phyloP scores from a whole-genome alignment of 2,888 invertebrate species.

The Lathronympha strigana region DNA sequence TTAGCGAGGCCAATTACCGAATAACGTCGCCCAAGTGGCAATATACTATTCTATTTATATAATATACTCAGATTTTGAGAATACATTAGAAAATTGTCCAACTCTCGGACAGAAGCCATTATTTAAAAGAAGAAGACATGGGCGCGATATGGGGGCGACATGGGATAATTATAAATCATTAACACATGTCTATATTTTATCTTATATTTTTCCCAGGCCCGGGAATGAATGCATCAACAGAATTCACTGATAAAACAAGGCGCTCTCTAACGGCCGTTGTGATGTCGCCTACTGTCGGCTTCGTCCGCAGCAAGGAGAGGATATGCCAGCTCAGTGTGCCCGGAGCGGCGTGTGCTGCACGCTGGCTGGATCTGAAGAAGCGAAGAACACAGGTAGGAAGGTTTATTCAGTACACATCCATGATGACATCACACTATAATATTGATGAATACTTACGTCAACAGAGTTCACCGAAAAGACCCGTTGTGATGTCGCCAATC shows the following conservation, averaged over 20 bases:
- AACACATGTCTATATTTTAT: not conserved
- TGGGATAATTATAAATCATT: no score
- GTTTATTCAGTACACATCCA: not conserved
- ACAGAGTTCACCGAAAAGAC: slow-evolving; percentile 66
- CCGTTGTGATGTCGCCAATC: slow-evolving; percentile 60
- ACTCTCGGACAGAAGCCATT: no score
- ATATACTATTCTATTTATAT: no score
- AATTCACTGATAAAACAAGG: slow-evolving; percentile 63
- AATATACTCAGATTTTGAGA: no score
- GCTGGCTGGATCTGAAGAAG: slow-evolving; percentile 59
- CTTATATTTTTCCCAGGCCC: slow-evolving; percentile 58
- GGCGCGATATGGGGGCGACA: no score
- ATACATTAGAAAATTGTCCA: no score
- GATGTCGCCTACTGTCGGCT: slow-evolving; percentile 54
- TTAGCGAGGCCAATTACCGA: no score
- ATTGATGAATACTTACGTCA: slow-evolving; percentile 68
- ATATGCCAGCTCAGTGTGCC: slow-evolving; percentile 56
- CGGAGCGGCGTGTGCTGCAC: slow-evolving; percentile 64
- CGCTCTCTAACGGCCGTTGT: slow-evolving; percentile 60
- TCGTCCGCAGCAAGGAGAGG: slow-evolving; percentile 57
- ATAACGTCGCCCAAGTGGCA: no score
- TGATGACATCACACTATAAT: no score
- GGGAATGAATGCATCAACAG: slow-evolving; percentile 70
- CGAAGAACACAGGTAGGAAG: slow-evolving; percentile 62
- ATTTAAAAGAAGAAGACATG: no score